Conservation (phyloP, 2,797 vertebrate genomes). For the Hemitrygon akajei region DNA sequence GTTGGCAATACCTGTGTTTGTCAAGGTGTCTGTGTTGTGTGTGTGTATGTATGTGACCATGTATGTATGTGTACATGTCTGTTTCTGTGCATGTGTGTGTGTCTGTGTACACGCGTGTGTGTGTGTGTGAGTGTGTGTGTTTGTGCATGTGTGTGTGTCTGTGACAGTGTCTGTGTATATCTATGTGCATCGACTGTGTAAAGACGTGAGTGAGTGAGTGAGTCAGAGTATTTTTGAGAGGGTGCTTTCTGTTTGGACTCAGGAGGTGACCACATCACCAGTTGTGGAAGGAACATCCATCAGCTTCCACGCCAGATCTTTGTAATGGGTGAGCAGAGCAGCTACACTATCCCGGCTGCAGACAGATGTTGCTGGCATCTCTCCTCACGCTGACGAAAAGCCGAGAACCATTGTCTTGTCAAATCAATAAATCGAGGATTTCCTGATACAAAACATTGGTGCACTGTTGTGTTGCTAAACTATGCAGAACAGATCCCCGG, state of each 20-base stretch:
- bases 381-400: background rate
- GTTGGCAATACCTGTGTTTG: no score
- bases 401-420: slow-evolving; percentile 29
- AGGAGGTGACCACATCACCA: background rate
- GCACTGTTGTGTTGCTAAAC: background rate
- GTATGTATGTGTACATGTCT: background rate
- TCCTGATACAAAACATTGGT: slow-evolving; percentile 14
- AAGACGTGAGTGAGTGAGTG: background rate
- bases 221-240: no score
- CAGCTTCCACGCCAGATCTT: background rate
- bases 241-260: background rate
- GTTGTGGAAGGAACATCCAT: background rate
- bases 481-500: background rate
- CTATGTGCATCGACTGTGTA: background rate
- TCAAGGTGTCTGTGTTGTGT: background rate
- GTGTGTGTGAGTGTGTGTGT: no score
- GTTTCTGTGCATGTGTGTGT: background rate
- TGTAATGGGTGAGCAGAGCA: background rate
- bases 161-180: background rate
- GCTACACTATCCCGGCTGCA: background rate
- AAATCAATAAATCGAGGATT: slow-evolving; percentile 7
- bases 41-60: background rate
- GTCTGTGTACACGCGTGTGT: background rate
- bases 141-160: no score
- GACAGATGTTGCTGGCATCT: background rate